Base-by-base conservation (phyloP, 2,113 vertebrate genomes). In the Pungitius pungitius region DNA sequence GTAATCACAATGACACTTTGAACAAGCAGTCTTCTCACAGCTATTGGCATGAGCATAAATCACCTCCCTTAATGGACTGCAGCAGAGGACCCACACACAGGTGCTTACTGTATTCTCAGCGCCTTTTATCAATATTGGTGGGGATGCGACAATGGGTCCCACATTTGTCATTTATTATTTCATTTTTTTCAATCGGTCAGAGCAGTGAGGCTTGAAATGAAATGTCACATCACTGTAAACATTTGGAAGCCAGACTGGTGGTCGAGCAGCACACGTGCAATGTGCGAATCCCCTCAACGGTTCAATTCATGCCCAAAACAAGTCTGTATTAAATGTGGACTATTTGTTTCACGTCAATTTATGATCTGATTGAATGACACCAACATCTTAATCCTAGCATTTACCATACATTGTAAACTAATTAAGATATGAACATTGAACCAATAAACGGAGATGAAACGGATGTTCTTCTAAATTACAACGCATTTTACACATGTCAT, bases 181-280 rank as follows among this genome's bases (percentile, higher is more conserved):
- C 14, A 56, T 73, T 79, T 60, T 74, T 62, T 33, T 51, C 73
- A 75, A 81, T 63, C 65, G 71, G 59, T 33, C 27, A 52, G 73
- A 71, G 65, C 70, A 77, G 60, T 35, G 69, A 71, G 43, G 64
- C 77, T 81, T 87, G 77, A 89, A 86, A 81, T 83, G 52, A 84
- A 77, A 64, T 40, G 78, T 83, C 73, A 18, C 26, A 51, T 59
- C 20, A 68, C 63, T 54, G 43, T 73, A 43, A 85, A 88, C 80
- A 70, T 79, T 77, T 26, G 30, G 61, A 59, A 57, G 73, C 60
- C 64, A 80, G 60, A 64, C 51, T 27, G 51, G 62, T 74, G 81
- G 85, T 89, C 79, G 81, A 71, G 39, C 82, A 67, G 78, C 84
- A 82, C 33, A 24, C 84, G 81, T 22, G 33, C 79, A 84, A 83